Evolutionary conservation across 2,113 vertebrate genomes (phyloP), one percentile per base, ranked within the genome.

Genomic region (Acanthisitta chloris): DNA sequence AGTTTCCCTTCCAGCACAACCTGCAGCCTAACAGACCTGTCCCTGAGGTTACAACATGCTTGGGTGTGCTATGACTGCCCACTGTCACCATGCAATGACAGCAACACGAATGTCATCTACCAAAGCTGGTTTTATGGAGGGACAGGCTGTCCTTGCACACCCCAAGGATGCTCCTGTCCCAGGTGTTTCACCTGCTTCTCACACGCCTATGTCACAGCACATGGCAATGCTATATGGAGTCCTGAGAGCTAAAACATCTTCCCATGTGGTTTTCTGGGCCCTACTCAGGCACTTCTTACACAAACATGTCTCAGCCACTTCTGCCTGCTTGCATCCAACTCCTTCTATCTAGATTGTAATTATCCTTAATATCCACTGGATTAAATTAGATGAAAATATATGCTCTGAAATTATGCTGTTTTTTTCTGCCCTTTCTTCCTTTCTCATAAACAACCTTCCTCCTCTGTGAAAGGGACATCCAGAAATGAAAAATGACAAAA

Each of bases 401-500:
- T 59, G 34, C 66, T 81, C 54, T 34, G 48, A 93, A 85, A 92
- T 40, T 40, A 59, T 1, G 7, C 16, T 49, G 61, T 8, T 86
- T 81, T 38, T 64, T 26, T 17, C 6, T 7, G 4, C 6, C 17
- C 24, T 8, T 57, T 19, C 7, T 48, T 77, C 15, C 4, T 59
- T 64, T 69, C 58, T 55, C 23, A 92, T 91, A 36, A 83, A 55
- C 52, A 90, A 48, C 65, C n/a, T 96, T 94, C 58, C 52, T 81
- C 72, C 58, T 54, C 85, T 92, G 57, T 86, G 88, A 96, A 97
- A 96, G 80, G 55, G 33, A 69, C 52, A 80, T 74, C 64, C 95
- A 87, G 74, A 90, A 93, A 79, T 72, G 85, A 96, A 86, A 73
- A 82, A 36, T 3, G 38, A 72, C 76, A 94, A 93, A 77, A 96